Base-by-base conservation (phyloP, 2,888 invertebrate genomes). In the Lithophane leautieri region DNA sequence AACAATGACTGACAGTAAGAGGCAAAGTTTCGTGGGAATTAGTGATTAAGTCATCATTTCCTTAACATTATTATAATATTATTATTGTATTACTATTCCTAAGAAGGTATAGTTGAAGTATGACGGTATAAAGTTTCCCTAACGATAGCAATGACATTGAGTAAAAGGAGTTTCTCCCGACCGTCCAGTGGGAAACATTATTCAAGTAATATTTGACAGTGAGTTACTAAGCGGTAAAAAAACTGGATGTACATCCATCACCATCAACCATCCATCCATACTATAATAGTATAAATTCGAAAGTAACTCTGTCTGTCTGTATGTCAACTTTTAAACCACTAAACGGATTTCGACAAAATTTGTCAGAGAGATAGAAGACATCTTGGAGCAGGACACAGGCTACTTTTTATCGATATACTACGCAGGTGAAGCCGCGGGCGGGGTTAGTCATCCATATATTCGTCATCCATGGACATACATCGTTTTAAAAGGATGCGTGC, bases 1-100 rank as follows among this genome's bases (percentile, higher is more conserved):
- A 19, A 58, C n/a, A 85, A 62, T 52, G 6, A 82, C 83, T 82
- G 61, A 14, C 11, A 8, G 22, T 42, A 50, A 34, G 19, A 7
- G 61, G 34, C n/a, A 28, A 28, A 42, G 50, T 63, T 85, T 76
- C 42, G 66, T 68, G 54, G 8, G 58, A 63, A 81, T n/a, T 34
- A 12, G 28, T 56, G 4, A 25, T 50, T 63, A 6, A 61, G n/a
- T 56, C 54, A 61, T 71, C 2, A 60, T 56, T 83, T 83, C 54
- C 61, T 25, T 34, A 52, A 40, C 19, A 22, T n/a, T 28, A 19
- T 22, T 28, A 28, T n/a, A 34, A 34, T 34, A 34, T 34, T 34
- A 34, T 34, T 34, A 65, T 52, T 52, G 44, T 56, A 16, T 47
- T 47, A 25, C 0, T 44, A 2, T 40, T 82, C 77, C 60, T 61